A percentile compares a stretch with the other conserved stretches of the same genome.
Evolutionary conservation across 2,113 vertebrate genomes (phyloP).

Genomic region (Chrysemys picta): DNA sequence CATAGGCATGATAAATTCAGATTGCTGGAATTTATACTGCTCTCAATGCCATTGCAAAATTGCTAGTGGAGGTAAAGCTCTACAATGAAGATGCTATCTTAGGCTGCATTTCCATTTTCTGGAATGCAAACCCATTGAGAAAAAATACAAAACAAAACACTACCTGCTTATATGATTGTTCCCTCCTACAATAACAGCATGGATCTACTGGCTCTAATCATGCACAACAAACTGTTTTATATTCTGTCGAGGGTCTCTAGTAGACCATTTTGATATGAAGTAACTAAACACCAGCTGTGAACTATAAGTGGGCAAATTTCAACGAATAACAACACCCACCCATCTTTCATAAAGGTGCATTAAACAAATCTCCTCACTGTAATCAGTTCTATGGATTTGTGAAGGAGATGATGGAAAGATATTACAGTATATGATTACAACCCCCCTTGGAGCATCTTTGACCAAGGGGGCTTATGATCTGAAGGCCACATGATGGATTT

Average conservation of each 20-base stretch:
- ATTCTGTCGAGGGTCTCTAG: neutral
- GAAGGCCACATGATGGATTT: constrained; percentile 29
- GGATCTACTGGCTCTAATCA: neutral
- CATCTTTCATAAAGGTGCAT: neutral
- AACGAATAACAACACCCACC: neutral
- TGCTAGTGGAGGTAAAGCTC: neutral
- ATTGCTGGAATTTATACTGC: neutral
- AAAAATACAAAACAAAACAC: neutral
- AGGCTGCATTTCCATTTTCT: neutral
- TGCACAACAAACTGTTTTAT: neutral
- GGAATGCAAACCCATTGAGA: neutral
- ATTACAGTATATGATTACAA: neutral
- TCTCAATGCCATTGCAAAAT: neutral
- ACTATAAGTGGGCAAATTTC: neutral
- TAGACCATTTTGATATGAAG: neutral
- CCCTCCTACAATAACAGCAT: neutral
- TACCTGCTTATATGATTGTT: neutral
- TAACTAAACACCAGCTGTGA: neutral
- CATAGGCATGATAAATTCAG: neutral
- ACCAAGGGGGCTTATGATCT: neutral
- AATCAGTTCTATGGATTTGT: neutral
- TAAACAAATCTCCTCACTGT: neutral
- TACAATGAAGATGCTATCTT: neutral
- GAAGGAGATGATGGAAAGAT: neutral
- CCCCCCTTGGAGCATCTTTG: neutral